Evolutionary conservation across 1,140 invertebrate genomes (phyloP), one percentile per base, ranked within the genome.

Genomic region (Eurytemora carolleeae): DNA sequence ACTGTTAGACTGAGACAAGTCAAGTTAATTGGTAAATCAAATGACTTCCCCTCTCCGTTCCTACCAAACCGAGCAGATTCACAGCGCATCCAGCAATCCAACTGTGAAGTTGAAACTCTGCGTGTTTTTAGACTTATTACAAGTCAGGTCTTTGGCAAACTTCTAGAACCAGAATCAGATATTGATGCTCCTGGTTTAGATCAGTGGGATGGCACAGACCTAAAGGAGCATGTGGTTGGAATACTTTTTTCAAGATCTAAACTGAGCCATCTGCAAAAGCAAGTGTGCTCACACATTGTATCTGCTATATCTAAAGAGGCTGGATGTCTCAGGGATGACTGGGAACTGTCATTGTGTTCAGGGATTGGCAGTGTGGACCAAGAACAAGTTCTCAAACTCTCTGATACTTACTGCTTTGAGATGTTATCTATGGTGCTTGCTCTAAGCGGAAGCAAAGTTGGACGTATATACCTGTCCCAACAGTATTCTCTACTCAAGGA

Each of bases 321-420:
- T 0, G 72, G 79, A 55, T 77, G 85, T 1, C 81, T 91, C 1
- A 77, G 84, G 54, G 89, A 95, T 67, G 87, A 92, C 69, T 95
- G 90, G 88, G 88, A 93, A 69, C 73, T 69, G 18, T 64, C 67
- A 21, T 66, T 75, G 53, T 55, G 26, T 59, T 25, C 55, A 53
- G 65, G 65, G 24, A 65, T 69, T 62, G 65, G 70, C 60, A 64
- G 67, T 57, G 65, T 64, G 3, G 68, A 69, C 18, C 65, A 66
- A 17, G 69, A 68, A 65, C 68, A 70, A 59, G 67, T 72, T 58
- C 69, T 67, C 60, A 74, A 71, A 65, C 69, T 72, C 17, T 73
- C 82, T 1, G 92, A 96, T 74, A 89, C 87, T 7, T 96, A 95
- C 70, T 96, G 91, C 74, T 97, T 97, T 71, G 91, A 97, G 76